A percentile compares a stretch with the other conserved stretches of the same genome.
Conservation (phyloP, 37 sponge, comb jelly and placozoan species). For the Agelas oroides region DNA sequence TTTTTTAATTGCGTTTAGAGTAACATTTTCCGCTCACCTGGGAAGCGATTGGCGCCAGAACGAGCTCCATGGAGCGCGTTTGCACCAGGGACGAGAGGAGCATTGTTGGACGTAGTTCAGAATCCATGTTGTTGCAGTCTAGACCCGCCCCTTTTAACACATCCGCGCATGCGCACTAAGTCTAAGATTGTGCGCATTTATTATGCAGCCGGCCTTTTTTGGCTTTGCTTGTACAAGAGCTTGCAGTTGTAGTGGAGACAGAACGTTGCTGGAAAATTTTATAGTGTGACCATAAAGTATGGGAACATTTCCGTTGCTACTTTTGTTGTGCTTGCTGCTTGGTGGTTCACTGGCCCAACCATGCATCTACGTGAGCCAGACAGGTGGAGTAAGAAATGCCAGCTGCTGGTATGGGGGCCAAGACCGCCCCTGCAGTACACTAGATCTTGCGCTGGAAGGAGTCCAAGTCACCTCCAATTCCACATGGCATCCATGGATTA, state of each 20-base stretch:
- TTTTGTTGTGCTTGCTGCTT: no score
- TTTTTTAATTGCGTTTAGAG: not conserved
- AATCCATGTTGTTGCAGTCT: no score
- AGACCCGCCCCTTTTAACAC: conserved; percentile 14
- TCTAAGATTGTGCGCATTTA: no score
- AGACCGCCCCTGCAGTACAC: not conserved
- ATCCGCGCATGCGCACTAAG: no score
- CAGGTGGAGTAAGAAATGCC: not conserved
- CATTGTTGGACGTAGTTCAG: not conserved
- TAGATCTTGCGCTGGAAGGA: conserved; percentile 2
- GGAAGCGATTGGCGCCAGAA: conserved; percentile 68
- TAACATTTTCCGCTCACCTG: conserved; percentile 40
- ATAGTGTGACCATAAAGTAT: no score
- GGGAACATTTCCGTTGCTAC: no score
- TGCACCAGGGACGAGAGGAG: conserved; percentile 51
- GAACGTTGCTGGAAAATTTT: no score
- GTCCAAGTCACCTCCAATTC: not conserved
- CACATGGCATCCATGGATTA: not conserved
- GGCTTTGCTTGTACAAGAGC: no score
- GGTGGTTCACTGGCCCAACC: not conserved
- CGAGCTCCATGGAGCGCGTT: conserved; percentile 60
- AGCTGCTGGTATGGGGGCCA: not conserved
- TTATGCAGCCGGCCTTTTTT: no score
- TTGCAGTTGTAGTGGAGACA: no score
- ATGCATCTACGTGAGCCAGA: not conserved